Evolutionary conservation across 2,888 invertebrate species (phyloP).

Genomic region (Aplocera efformata): DNA sequence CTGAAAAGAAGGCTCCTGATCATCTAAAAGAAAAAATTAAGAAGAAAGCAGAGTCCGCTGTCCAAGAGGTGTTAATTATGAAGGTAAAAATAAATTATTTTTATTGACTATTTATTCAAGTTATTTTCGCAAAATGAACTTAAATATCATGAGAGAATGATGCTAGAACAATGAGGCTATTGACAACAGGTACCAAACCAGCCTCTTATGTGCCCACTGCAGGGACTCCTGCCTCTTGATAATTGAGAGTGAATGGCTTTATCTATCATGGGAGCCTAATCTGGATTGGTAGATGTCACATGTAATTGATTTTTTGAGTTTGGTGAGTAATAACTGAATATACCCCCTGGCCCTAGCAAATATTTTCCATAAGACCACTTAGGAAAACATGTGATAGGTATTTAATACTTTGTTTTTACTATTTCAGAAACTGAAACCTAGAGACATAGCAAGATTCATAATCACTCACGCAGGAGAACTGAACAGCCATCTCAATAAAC

Average conservation of each 20-base stretch:
- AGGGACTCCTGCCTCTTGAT: no score
- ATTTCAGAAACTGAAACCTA: constrained; percentile 71
- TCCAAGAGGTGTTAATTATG: constrained; percentile 66
- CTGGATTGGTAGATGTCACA: no score
- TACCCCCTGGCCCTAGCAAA: no score
- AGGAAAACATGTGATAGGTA: neutral
- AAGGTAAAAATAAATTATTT: constrained; percentile 47
- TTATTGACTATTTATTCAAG: neutral
- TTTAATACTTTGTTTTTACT: constrained; percentile 1
- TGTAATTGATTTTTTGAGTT: no score
- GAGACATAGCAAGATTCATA: constrained; percentile 63
- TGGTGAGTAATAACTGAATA: no score
- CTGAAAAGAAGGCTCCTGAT: constrained; percentile 60
- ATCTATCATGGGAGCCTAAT: no score
- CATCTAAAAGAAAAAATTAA: constrained; percentile 56
- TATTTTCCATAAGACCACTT: no score
- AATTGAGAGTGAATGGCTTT: no score
- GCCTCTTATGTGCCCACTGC: no score
- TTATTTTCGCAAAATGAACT: neutral
- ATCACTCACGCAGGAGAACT: constrained; percentile 61
- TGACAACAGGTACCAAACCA: no score
- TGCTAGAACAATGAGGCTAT: no score
- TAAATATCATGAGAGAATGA: no score
- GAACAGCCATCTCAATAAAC: constrained; percentile 57
- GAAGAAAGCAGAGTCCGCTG: constrained; percentile 63